Evolutionary conservation across 2,888 invertebrate species (phyloP).

Genomic region (Pegoplata infirma): DNA sequence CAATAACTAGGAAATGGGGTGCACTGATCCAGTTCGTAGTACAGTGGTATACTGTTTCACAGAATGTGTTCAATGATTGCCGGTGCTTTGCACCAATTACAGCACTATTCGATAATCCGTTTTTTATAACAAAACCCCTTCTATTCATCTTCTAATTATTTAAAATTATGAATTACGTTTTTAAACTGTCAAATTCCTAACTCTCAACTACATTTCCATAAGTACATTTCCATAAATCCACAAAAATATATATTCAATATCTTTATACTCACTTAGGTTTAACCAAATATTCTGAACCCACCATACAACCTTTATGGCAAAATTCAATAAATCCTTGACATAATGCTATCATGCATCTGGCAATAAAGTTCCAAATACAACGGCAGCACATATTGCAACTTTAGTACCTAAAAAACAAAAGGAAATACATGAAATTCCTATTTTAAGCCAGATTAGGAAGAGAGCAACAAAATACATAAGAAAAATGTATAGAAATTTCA

Average conservation of each 20-base stretch:
- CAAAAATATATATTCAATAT: not conserved
- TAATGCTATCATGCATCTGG: slow-evolving; percentile 19
- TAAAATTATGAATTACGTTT: too few species aligned
- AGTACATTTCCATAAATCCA: too few species aligned
- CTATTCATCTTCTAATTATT: too few species aligned
- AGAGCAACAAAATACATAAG: not conserved
- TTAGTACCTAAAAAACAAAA: slow-evolving; percentile 7
- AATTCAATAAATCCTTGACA: slow-evolving; percentile 38
- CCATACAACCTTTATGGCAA: slow-evolving; percentile 16
- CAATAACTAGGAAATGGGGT: too few species aligned
- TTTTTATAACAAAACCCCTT: too few species aligned
- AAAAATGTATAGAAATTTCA: slow-evolving; percentile 1
- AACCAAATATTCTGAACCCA: slow-evolving; percentile 14
- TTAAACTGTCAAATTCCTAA: too few species aligned
- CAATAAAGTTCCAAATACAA: slow-evolving; percentile 13
- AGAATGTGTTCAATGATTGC: too few species aligned
- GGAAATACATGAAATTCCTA: not conserved
- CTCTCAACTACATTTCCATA: too few species aligned
- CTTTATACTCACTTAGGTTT: slow-evolving; percentile 17
- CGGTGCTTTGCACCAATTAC: too few species aligned
- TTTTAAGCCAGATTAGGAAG: not conserved
- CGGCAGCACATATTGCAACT: slow-evolving; percentile 25
- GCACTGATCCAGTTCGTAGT: too few species aligned
- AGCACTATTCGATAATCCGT: too few species aligned
- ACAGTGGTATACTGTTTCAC: too few species aligned